Percentiles rank a stretch among this genome's conserved stretches.
These are phyloP conservation scores for Tridacna crocea DNA, from an alignment of 2,888 invertebrate genomes.

Conservation along the genomic window DNA sequence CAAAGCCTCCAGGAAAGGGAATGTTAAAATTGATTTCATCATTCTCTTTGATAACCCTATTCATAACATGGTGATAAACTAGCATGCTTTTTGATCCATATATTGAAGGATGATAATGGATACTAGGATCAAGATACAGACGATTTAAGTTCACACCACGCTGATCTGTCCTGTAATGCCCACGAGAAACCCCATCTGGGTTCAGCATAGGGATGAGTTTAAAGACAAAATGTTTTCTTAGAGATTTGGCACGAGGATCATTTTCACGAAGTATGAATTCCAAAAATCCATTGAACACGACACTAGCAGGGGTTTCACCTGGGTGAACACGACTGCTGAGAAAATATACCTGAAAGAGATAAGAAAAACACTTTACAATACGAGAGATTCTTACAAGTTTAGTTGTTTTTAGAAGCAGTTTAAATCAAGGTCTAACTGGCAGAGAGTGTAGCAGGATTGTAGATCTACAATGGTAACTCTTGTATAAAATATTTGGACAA, in stretches of 20 bases:
- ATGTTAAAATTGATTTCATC: conserved; percentile 66
- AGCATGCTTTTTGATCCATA: conserved; percentile 91
- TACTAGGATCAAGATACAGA: conserved; percentile 92
- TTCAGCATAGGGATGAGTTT: conserved; percentile 96
- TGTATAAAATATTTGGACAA: no score
- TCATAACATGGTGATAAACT: conserved; percentile 84
- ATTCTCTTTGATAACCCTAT: conserved; percentile 67
- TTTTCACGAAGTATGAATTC: conserved; percentile 90
- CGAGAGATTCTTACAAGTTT: no score
- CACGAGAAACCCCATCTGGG: conserved; percentile 94
- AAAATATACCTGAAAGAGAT: conserved; percentile 88
- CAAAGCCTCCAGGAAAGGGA: conserved; percentile 70
- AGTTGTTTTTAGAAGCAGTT: no score
- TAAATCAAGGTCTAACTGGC: no score
- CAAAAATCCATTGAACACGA: conserved; percentile 94
- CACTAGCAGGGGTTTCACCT: conserved; percentile 95
- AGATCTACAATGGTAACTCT: no score
- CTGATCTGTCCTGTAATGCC: conserved; percentile 91
- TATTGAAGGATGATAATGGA: conserved; percentile 91
- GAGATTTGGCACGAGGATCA: conserved; percentile 90
- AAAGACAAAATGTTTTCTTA: conserved; percentile 90
- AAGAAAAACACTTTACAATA: no score
- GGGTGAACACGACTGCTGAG: conserved; percentile 96
- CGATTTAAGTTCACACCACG: conserved; percentile 94
- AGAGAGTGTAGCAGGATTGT: no score